These are phyloP conservation scores for Alectura lathami DNA, from an alignment of 2,113 vertebrate species.

Conservation along the genomic window DNA sequence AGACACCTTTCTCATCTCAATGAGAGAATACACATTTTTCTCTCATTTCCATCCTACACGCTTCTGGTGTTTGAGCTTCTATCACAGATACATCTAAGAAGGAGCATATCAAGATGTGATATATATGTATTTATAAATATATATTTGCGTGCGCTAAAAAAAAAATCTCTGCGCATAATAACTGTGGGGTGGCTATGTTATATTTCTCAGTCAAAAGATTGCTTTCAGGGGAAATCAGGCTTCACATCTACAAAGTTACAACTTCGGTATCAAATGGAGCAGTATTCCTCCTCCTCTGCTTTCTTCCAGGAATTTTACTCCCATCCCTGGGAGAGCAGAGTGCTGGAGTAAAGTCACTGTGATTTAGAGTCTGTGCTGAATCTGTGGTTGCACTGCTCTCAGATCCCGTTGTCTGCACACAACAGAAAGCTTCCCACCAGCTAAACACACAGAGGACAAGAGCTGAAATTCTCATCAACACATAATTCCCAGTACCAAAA, in stretches of 20 bases:
- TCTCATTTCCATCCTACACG: neutral
- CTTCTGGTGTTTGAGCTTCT: neutral
- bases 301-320: neutral
- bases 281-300: neutral
- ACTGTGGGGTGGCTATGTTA: neutral
- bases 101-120: neutral
- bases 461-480: neutral
- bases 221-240: neutral
- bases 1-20: neutral
- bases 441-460: neutral
- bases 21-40: neutral
- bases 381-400: neutral
- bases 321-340: neutral
- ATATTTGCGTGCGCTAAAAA: neutral
- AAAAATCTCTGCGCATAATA: neutral
- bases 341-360: neutral
- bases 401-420: neutral
- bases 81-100: neutral
- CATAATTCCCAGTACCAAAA: neutral
- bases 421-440: neutral
- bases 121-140: neutral
- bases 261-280: neutral
- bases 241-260: neutral
- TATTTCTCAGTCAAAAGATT: neutral
- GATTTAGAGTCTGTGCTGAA: neutral